Conservation (phyloP, 2,113 vertebrate species). For the Stigmatopora argus region DNA sequence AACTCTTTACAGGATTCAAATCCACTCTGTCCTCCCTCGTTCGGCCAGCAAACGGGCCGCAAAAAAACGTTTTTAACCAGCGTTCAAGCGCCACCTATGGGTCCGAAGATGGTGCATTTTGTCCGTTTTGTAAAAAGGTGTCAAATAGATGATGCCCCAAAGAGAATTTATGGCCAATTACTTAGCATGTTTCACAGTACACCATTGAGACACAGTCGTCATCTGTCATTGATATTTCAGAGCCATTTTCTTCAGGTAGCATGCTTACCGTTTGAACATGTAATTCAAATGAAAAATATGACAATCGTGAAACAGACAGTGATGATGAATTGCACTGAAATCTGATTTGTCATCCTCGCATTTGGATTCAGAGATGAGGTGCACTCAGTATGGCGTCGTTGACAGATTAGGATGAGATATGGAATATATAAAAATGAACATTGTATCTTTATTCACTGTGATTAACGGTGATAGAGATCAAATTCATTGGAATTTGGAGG, state of each 20-base stretch:
- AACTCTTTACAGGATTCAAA: background rate
- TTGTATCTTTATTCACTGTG: background rate
- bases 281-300: background rate
- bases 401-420: background rate
- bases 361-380: background rate
- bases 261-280: background rate
- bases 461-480: no score
- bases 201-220: background rate
- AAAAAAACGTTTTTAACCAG: background rate
- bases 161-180: background rate
- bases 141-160: background rate
- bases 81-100: background rate
- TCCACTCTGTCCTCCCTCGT: constrained; percentile 1
- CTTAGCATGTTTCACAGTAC: background rate
- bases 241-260: background rate
- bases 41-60: background rate
- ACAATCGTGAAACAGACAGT: background rate
- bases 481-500: no score
- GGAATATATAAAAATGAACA: background rate
- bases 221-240: background rate
- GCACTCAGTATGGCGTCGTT: background rate
- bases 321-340: constrained; percentile 1
- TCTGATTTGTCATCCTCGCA: background rate
- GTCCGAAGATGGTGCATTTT: background rate
- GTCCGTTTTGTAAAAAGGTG: background rate